Conservation (phyloP, 2,113 vertebrate genomes). For the Setophaga kirtlandii region DNA sequence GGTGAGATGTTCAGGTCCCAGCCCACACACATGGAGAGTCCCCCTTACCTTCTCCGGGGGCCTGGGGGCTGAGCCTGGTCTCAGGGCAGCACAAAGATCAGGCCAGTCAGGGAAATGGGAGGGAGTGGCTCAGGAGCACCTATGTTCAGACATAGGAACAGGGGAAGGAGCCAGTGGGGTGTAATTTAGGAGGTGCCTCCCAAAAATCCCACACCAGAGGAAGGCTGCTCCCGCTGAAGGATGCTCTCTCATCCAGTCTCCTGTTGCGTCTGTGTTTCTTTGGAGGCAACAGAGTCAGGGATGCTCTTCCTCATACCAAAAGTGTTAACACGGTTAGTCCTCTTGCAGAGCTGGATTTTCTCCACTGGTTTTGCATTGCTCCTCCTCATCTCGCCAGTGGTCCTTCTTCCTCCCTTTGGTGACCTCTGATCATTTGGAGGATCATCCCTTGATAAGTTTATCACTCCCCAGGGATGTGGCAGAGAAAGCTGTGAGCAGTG, state of each 20-base stretch:
- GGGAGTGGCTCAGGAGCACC: too few species aligned
- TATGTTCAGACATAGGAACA: too few species aligned
- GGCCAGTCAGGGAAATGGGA: too few species aligned
- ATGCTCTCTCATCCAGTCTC: not conserved
- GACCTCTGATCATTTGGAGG: not conserved
- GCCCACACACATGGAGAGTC: too few species aligned
- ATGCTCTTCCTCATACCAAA: not conserved
- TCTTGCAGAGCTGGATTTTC: not conserved
- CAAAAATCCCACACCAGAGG: not conserved
- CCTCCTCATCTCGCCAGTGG: not conserved
- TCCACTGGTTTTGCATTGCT: not conserved
- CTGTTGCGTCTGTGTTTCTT: not conserved
- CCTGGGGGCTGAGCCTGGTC: too few species aligned
- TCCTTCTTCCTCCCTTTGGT: not conserved
- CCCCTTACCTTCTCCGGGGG: too few species aligned
- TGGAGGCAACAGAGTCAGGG: not conserved
- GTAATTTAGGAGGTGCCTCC: too few species aligned
- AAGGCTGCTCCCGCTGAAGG: not conserved
- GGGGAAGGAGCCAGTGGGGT: too few species aligned
- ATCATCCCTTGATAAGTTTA: not conserved
- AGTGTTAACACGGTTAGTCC: fast-evolving
- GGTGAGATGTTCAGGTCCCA: too few species aligned
- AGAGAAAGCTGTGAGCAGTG: not conserved
- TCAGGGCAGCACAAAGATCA: too few species aligned
- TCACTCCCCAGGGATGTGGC: not conserved